A percentile compares a stretch with the other conserved stretches of the same genome.
phyloP scores from a whole-genome alignment of 2,797 vertebrate genomes.

The Gymnothorax reevesii region DNA sequence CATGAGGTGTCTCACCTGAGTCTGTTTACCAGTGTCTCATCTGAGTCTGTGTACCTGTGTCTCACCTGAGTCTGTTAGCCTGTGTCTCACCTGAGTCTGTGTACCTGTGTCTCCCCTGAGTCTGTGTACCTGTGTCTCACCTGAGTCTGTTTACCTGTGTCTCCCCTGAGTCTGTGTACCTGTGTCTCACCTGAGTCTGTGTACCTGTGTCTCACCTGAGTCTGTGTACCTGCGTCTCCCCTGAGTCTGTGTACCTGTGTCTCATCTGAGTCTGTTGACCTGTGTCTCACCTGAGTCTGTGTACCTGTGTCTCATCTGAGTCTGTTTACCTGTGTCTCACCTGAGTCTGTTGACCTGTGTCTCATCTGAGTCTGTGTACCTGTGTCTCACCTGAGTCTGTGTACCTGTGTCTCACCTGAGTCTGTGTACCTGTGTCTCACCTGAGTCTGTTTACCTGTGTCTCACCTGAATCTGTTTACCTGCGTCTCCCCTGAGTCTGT shows the following conservation, averaged over 20 bases:
- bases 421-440: not conserved
- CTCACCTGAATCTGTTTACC: not conserved
- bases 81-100: not conserved
- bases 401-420: too few relatives aligned
- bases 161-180: too few relatives aligned
- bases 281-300: not conserved
- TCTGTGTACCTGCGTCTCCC: not conserved
- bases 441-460: too few relatives aligned
- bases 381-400: not conserved
- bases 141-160: not conserved
- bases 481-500: too few relatives aligned
- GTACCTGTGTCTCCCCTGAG: not conserved
- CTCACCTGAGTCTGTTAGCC: not conserved
- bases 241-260: too few relatives aligned
- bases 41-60: not conserved
- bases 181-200: too few relatives aligned
- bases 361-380: not conserved
- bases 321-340: not conserved
- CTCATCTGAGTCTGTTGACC: not conserved
- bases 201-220: too few relatives aligned
- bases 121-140: not conserved
- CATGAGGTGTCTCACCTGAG: too few relatives aligned
- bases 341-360: too few relatives aligned
- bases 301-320: not conserved
- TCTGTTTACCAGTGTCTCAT: slow-evolving; percentile 42